Conservation (phyloP, 2,888 invertebrate species). For the Nephrotoma flavescens region DNA sequence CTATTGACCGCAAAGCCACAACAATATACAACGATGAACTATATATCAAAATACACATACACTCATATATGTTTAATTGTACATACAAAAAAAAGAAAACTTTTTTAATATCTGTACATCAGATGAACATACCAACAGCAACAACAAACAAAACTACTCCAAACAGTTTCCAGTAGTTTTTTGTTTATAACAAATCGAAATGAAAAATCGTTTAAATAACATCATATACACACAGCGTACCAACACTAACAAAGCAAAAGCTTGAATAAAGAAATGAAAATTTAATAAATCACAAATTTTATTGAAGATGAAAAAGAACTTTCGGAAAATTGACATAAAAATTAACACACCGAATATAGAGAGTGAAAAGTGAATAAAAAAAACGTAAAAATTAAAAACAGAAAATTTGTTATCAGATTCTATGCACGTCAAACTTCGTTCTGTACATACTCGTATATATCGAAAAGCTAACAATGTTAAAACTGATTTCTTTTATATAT, state of each 20-base stretch:
- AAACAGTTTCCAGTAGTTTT: neutral
- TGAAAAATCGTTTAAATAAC: neutral
- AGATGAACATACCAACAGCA: neutral
- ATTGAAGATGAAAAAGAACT: neutral
- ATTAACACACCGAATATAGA: neutral
- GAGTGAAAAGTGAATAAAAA: neutral
- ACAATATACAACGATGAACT: neutral
- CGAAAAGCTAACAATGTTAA: neutral
- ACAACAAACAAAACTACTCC: neutral
- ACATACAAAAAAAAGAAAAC: neutral
- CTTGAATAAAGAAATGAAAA: neutral
- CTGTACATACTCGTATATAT: neutral
- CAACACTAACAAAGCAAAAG: neutral
- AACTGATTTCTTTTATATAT: neutral
- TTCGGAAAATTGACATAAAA: neutral
- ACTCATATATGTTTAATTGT: neutral
- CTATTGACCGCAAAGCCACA: neutral
- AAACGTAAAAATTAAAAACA: neutral
- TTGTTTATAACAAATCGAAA: neutral
- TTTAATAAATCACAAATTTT: neutral
- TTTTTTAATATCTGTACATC: neutral
- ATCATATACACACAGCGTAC: neutral
- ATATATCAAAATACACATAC: neutral
- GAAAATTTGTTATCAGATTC: neutral
- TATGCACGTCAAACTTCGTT: neutral